Conservation (phyloP, 2,888 invertebrate species). For the Eilema caniola region DNA sequence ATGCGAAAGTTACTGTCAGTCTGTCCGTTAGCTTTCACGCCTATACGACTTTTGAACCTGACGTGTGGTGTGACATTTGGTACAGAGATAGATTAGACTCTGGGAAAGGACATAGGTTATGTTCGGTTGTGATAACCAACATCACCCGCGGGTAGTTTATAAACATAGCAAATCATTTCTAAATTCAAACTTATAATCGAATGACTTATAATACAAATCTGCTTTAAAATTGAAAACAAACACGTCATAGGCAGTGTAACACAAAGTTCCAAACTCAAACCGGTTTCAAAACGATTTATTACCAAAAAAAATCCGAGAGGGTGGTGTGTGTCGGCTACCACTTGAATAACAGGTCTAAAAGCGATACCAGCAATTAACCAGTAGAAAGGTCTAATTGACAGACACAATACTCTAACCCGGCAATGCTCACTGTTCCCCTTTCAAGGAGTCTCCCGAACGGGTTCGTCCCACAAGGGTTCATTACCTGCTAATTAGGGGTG, state of each 20-base stretch:
- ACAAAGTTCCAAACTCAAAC: constrained; percentile 17
- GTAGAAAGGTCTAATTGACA: constrained; percentile 66
- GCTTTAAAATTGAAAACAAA: not conserved
- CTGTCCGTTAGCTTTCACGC: too few species aligned
- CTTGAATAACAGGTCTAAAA: constrained; percentile 56
- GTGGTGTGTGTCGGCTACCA: constrained; percentile 47
- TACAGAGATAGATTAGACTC: too few species aligned
- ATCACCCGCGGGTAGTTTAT: too few species aligned
- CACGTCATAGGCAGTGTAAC: constrained; percentile 3
- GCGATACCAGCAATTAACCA: constrained; percentile 59
- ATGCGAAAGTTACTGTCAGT: too few species aligned
- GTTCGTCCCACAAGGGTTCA: constrained; percentile 52
- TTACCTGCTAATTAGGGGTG: constrained; percentile 71
- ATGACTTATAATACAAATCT: too few species aligned
- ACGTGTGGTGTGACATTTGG: too few species aligned
- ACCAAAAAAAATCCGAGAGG: constrained; percentile 42
- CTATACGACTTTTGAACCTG: too few species aligned
- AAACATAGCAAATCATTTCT: not conserved
- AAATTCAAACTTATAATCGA: not conserved
- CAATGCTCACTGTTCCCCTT: constrained; percentile 38
- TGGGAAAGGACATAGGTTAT: too few species aligned
- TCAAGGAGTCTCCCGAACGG: constrained; percentile 29
- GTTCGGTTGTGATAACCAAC: too few species aligned
- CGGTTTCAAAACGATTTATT: constrained; percentile 18
- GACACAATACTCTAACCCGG: constrained; percentile 54